These are phyloP conservation scores for Geopemphigus sp. DNA, from an alignment of 1,140 invertebrate genomes.

Conservation along the genomic window DNA sequence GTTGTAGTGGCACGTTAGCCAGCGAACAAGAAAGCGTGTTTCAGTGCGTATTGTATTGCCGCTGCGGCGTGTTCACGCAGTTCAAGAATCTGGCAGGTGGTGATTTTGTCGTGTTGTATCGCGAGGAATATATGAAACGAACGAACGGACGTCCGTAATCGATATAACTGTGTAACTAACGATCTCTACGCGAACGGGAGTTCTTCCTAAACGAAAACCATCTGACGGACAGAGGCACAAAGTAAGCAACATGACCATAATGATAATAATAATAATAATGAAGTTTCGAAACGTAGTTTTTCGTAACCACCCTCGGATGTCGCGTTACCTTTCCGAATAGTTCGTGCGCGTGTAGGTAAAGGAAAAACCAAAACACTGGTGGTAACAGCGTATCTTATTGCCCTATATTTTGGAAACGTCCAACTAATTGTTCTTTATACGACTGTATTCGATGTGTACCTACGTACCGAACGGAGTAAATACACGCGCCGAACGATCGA, in stretches of 20 bases:
- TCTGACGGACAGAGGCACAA: background rate
- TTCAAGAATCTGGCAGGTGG: background rate
- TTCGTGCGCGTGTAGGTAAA: too few relatives aligned
- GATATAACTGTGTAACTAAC: background rate
- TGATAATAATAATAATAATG: too few relatives aligned
- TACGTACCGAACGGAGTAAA: too few relatives aligned
- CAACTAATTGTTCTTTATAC: too few relatives aligned
- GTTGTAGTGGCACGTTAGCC: background rate
- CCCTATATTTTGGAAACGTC: too few relatives aligned
- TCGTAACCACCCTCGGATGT: too few relatives aligned
- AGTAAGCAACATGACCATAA: background rate
- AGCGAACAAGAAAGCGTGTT: conserved; percentile 40
- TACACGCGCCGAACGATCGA: too few relatives aligned
- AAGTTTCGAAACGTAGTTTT: too few relatives aligned
- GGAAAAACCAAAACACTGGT: too few relatives aligned
- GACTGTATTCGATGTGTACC: too few relatives aligned
- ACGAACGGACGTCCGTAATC: background rate
- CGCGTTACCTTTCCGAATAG: too few relatives aligned
- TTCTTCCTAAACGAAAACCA: background rate
- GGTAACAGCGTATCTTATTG: too few relatives aligned
- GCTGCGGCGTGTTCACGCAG: conserved; percentile 1
- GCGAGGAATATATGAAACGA: background rate
- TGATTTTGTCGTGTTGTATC: background rate
- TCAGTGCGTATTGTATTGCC: conserved; percentile 25
- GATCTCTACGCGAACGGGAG: background rate